A percentile compares a stretch with the other conserved stretches of the same genome.
Conservation (phyloP, 2,888 invertebrate species). For the Oxyteleia sp. region DNA sequence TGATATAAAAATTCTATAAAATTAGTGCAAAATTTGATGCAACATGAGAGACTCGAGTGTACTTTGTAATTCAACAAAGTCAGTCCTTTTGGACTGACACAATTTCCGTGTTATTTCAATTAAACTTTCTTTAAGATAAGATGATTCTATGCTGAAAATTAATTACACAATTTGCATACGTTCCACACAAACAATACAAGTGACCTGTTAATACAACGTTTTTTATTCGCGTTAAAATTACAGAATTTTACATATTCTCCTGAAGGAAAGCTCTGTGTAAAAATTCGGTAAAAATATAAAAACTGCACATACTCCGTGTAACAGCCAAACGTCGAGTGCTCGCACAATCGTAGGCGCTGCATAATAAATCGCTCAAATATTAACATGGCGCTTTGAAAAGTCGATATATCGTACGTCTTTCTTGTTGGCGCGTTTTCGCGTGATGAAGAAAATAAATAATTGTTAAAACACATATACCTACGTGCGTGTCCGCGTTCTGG, state of each 20-base stretch:
- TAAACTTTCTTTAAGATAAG: too few relatives aligned
- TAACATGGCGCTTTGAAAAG: constrained; percentile 53
- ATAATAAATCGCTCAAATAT: constrained; percentile 69
- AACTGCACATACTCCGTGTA: neutral
- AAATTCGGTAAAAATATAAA: constrained; percentile 20
- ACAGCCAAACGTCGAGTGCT: constrained; percentile 13
- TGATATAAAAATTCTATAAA: too few relatives aligned
- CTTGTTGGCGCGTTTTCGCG: constrained; percentile 62
- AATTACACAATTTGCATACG: too few relatives aligned
- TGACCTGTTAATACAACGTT: neutral
- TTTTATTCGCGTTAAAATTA: neutral
- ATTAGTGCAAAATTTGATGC: too few relatives aligned
- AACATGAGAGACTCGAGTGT: too few relatives aligned
- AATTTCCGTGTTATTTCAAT: too few relatives aligned
- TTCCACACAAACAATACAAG: neutral
- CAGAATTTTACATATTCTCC: neutral
- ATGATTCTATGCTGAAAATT: too few relatives aligned
- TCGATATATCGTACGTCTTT: constrained; percentile 58
- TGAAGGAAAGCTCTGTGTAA: neutral
- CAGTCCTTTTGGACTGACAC: too few relatives aligned
- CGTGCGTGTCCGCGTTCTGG: constrained; percentile 70
- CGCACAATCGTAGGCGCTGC: constrained; percentile 39
- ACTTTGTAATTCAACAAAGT: too few relatives aligned
- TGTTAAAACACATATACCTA: constrained; percentile 69
- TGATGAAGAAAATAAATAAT: constrained; percentile 74